These are phyloP conservation scores for Notodonta ziczac DNA, from an alignment of 2,888 invertebrate species.

Conservation along the genomic window DNA sequence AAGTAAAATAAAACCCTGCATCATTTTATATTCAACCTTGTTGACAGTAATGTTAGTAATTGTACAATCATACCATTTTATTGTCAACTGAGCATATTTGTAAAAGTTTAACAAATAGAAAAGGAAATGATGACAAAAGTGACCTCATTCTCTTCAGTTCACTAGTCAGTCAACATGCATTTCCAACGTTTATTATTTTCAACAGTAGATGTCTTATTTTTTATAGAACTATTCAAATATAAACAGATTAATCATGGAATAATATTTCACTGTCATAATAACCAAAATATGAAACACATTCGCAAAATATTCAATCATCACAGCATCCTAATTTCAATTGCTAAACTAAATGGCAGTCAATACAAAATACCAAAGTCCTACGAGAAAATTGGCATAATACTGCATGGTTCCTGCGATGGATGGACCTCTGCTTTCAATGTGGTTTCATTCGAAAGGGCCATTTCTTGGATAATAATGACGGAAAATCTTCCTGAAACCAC, in stretches of 20 bases:
- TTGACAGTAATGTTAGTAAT: conserved; percentile 57
- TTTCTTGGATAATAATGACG: conserved; percentile 68
- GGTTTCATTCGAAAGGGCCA: conserved; percentile 51
- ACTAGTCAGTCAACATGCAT: conserved; percentile 6
- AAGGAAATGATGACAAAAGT: background rate
- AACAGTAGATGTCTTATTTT: conserved; percentile 36
- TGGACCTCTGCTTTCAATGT: conserved; percentile 52
- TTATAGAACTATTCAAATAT: conserved; percentile 58
- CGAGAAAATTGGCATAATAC: conserved; percentile 55
- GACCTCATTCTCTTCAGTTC: background rate
- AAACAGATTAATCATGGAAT: conserved; percentile 59
- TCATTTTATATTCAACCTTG: conserved; percentile 39
- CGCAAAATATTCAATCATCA: conserved; percentile 52
- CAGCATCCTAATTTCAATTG: conserved; percentile 40
- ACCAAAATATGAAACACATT: conserved; percentile 30
- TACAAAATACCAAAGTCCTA: conserved; percentile 27
- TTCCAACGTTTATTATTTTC: conserved; percentile 34
- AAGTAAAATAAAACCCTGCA: background rate
- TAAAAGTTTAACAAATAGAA: background rate
- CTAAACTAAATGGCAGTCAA: conserved; percentile 22
- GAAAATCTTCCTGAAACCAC: conserved; percentile 46
- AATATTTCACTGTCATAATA: conserved; percentile 53
- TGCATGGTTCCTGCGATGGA: conserved; percentile 57
- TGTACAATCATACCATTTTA: conserved; percentile 48
- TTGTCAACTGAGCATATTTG: conserved; percentile 39